Evolutionary conservation across 2,888 invertebrate species (phyloP), one percentile per base, ranked within the genome.

Genomic region (Mylabris sibirica): DNA sequence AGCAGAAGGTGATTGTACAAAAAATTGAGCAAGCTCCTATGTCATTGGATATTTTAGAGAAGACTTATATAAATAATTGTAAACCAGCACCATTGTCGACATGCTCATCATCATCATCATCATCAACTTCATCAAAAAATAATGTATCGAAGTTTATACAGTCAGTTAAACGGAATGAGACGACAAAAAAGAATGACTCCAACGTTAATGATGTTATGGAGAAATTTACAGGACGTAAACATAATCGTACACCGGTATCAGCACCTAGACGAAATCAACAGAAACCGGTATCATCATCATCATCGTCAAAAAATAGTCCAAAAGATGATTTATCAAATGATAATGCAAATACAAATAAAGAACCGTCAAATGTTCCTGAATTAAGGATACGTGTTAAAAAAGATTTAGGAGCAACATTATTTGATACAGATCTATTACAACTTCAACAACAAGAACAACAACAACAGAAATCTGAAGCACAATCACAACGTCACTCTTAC

Each of bases 331-430:
- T 49, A 49, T 11, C 49, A 2, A 49, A 20, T 49, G 20, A 49
- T 49, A 20, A 62, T 20, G 12, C n/a, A 66, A 66, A 22, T 49
- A n/a, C n/a, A 8, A 59, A 66, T 35, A 59, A 62, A n/a, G 22
- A 53, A 22, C 8, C 5, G 9, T 1, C 20, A 38, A 26, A 2
- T 12, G 17, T 60, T 17, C n/a, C 17, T 49, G 61, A 17, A 14
- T 22, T 41, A 17, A 60, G 62, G 35, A 68, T 68, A 12, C 34
- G 65, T 59, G 68, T 68, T n/a, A 68, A 68, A 20, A 68, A 35
- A 26, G 65, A 68, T 62, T 41, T 67, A 38, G 2, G 9, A 35
- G 59, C 17, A 62, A 38, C 22, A 22, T 38, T 24, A 38, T 53
- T 49, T 11, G 49, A 49, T 22, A 11, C 5, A 11, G 20, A 49